A percentile compares a stretch with the other conserved stretches of the same genome.
Conservation (phyloP, 2,888 invertebrate species). For the Selenia dentaria region DNA sequence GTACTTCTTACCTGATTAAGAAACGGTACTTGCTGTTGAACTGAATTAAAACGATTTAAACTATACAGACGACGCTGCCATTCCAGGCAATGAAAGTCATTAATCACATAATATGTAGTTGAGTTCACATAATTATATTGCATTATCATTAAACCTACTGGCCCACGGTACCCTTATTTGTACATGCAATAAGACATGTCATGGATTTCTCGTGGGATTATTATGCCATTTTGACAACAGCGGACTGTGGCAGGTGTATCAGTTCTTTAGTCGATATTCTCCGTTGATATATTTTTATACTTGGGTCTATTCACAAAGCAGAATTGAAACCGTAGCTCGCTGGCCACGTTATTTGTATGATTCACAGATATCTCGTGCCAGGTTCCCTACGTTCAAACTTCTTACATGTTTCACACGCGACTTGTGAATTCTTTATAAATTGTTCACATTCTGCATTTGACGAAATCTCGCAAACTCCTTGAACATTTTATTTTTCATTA, state of each 20-base stretch:
- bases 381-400: slow-evolving; percentile 54
- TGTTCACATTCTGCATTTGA: slow-evolving; percentile 43
- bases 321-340: slow-evolving; percentile 30
- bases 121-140: slow-evolving; percentile 41
- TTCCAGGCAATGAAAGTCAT: slow-evolving; percentile 78
- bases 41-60: slow-evolving; percentile 47
- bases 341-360: slow-evolving; percentile 44
- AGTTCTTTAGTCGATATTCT: slow-evolving; percentile 28
- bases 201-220: slow-evolving; percentile 61
- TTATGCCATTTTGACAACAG: slow-evolving; percentile 46
- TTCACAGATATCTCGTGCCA: slow-evolving; percentile 58
- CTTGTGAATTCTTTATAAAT: slow-evolving; percentile 48
- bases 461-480: slow-evolving; percentile 27
- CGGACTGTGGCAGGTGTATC: slow-evolving; percentile 37
- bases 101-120: slow-evolving; percentile 53
- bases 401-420: slow-evolving; percentile 45
- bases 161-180: slow-evolving; percentile 61
- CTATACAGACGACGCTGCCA: slow-evolving; percentile 64
- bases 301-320: slow-evolving; percentile 18
- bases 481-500: slow-evolving; percentile 3
- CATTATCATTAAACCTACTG: slow-evolving; percentile 49
- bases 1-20: slow-evolving; percentile 40
- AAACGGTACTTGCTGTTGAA: slow-evolving; percentile 56
- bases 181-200: slow-evolving; percentile 46
- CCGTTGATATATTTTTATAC: slow-evolving; percentile 25